Percentiles rank a stretch among this genome's conserved stretches.
These are phyloP conservation scores for Actinia tenebrosa DNA, from an alignment of 64 coral and sea anemone species.

Conservation along the genomic window DNA sequence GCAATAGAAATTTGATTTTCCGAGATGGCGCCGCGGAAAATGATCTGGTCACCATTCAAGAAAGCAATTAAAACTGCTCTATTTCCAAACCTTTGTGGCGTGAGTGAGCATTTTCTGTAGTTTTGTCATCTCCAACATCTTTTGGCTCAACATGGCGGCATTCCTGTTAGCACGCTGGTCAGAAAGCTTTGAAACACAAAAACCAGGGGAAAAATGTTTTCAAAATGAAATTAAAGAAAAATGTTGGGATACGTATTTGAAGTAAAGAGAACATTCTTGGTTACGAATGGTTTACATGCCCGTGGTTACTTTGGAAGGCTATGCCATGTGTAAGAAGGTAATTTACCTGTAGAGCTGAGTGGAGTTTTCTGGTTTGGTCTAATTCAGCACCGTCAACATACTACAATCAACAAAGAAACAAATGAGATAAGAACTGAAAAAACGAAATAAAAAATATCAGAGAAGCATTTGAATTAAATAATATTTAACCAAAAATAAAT, in stretches of 20 bases:
- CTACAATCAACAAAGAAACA: not conserved
- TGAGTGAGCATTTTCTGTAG: slow-evolving; percentile 95
- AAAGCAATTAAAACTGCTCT: slow-evolving; percentile 5
- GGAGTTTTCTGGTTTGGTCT: not conserved
- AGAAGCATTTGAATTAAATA: too few species aligned
- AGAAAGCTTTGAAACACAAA: slow-evolving; percentile 29
- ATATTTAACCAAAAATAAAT: too few species aligned
- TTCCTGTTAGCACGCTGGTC: slow-evolving; percentile 80
- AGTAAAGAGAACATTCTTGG: not conserved
- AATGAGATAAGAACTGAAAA: not conserved
- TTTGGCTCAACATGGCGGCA: slow-evolving; percentile 87
- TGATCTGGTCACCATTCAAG: not conserved
- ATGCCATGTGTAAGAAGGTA: not conserved
- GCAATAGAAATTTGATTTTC: not conserved
- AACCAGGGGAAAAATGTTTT: not conserved
- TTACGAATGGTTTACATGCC: not conserved
- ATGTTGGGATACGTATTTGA: too few species aligned
- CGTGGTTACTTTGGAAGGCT: too few species aligned
- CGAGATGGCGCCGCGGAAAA: not conserved
- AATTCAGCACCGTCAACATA: not conserved
- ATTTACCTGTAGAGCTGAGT: slow-evolving; percentile 16
- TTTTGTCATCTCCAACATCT: slow-evolving; percentile 97
- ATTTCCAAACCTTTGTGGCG: slow-evolving; percentile 68
- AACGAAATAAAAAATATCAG: too few species aligned
- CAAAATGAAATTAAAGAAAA: not conserved